These are phyloP conservation scores for Bombus cullumanus DNA, from an alignment of 1,140 invertebrate genomes.

Conservation along the genomic window DNA sequence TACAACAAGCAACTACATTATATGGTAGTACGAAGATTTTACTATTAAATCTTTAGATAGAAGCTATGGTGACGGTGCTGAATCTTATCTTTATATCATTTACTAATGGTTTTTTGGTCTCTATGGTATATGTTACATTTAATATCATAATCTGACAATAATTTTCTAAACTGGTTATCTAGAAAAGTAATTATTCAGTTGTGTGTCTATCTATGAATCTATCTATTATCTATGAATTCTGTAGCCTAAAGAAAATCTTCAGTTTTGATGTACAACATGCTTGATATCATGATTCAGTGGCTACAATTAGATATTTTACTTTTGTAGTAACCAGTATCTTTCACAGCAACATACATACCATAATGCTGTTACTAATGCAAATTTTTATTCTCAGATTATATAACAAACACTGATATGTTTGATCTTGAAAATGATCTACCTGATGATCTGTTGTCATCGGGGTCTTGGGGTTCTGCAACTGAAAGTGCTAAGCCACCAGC, in stretches of 20 bases:
- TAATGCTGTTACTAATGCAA: constrained; percentile 19
- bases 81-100: constrained; percentile 75
- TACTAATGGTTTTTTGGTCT: constrained; percentile 81
- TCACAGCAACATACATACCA: constrained; percentile 15
- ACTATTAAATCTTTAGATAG: constrained; percentile 62
- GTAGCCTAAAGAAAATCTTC: neutral
- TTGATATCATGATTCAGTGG: neutral
- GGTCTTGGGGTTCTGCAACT: constrained; percentile 87
- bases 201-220: too few species aligned
- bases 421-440: constrained; percentile 96
- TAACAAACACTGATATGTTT: constrained; percentile 92
- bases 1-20: constrained; percentile 48
- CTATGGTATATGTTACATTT: constrained; percentile 71
- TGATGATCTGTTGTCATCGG: constrained; percentile 92
- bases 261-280: neutral
- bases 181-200: constrained; percentile 39
- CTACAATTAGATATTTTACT: constrained; percentile 21
- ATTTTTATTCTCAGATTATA: constrained; percentile 78
- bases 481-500: constrained; percentile 87
- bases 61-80: constrained; percentile 81
- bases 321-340: constrained; percentile 59
- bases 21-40: constrained; percentile 48
- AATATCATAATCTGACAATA: constrained; percentile 44
- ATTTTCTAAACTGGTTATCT: constrained; percentile 56
- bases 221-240: neutral